Evolutionary conservation across 1,140 invertebrate species (phyloP).

Genomic region (Asobara japonica): DNA sequence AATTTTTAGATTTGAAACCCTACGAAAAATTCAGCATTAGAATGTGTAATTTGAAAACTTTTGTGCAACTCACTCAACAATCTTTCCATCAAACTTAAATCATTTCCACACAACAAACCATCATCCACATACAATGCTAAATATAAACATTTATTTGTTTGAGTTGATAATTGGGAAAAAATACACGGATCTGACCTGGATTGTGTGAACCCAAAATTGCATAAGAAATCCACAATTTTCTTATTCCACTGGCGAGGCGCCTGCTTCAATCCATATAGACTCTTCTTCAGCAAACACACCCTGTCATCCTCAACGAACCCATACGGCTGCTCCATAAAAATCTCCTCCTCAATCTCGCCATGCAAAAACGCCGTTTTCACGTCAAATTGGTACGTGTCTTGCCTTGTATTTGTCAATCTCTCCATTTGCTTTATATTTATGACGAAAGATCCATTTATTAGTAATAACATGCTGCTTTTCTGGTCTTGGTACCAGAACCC

Average conservation of each 20-base stretch:
- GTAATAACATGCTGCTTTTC: not conserved
- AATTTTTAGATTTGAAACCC: slow-evolving; percentile 37
- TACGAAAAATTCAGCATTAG: slow-evolving; percentile 30
- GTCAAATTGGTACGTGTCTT: slow-evolving; percentile 46
- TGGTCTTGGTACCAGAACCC: slow-evolving; percentile 40
- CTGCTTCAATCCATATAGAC: slow-evolving; percentile 55
- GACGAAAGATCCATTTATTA: not conserved
- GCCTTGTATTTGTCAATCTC: not conserved
- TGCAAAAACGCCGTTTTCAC: slow-evolving; percentile 57
- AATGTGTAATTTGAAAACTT: slow-evolving; percentile 37
- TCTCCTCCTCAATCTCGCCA: slow-evolving; percentile 50
- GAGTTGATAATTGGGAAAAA: not conserved
- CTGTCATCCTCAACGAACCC: slow-evolving; percentile 39
- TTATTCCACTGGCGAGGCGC: slow-evolving; percentile 54
- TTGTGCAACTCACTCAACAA: slow-evolving; percentile 32
- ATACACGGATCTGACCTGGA: slow-evolving; percentile 27
- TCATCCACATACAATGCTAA: slow-evolving; percentile 39
- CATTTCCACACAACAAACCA: slow-evolving; percentile 21
- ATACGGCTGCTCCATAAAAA: slow-evolving; percentile 56
- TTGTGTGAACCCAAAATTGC: slow-evolving; percentile 28
- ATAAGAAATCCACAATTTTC: slow-evolving; percentile 42
- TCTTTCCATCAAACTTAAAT: slow-evolving; percentile 18
- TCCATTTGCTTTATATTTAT: not conserved
- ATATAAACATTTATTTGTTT: slow-evolving; percentile 35
- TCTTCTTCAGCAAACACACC: slow-evolving; percentile 44